Percentiles rank a stretch among this genome's conserved stretches.
Conservation (phyloP, 2,797 vertebrate species). For the Columba guinea region DNA sequence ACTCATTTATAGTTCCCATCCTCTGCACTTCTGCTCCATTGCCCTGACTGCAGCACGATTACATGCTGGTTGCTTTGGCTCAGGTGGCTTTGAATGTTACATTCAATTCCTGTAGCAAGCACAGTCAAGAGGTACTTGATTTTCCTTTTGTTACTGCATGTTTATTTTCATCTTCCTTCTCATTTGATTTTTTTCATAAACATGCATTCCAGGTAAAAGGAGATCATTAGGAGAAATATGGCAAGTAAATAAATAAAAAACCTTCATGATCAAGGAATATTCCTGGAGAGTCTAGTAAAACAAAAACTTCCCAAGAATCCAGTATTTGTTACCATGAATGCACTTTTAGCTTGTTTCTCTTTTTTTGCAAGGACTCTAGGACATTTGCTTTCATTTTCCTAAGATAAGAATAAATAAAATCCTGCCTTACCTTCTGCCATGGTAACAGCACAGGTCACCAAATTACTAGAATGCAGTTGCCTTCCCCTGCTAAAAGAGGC, state of each 20-base stretch:
- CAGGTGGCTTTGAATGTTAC: not conserved
- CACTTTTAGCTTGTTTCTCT: not conserved
- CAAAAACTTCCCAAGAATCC: not conserved
- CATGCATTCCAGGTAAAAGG: not conserved
- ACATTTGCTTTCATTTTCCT: not conserved
- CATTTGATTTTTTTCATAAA: not conserved
- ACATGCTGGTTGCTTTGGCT: not conserved
- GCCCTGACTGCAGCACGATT: not conserved
- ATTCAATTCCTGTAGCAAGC: not conserved
- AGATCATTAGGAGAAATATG: not conserved
- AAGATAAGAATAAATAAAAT: not conserved
- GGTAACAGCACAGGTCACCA: not conserved
- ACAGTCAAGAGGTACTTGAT: not conserved
- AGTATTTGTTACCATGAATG: not conserved
- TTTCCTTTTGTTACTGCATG: not conserved
- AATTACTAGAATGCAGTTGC: not conserved
- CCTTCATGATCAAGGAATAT: not conserved
- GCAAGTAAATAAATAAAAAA: not conserved
- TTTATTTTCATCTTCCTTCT: not conserved
- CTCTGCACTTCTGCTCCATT: not conserved
- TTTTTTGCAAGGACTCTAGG: not conserved
- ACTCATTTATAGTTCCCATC: not conserved
- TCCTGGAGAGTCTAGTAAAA: not conserved
- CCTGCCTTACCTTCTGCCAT: not conserved
- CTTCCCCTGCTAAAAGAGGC: not conserved